Evolutionary conservation across 2,113 vertebrate species (phyloP), one percentile per base, ranked within the genome.

Genomic region (Dasyornis broadbenti): DNA sequence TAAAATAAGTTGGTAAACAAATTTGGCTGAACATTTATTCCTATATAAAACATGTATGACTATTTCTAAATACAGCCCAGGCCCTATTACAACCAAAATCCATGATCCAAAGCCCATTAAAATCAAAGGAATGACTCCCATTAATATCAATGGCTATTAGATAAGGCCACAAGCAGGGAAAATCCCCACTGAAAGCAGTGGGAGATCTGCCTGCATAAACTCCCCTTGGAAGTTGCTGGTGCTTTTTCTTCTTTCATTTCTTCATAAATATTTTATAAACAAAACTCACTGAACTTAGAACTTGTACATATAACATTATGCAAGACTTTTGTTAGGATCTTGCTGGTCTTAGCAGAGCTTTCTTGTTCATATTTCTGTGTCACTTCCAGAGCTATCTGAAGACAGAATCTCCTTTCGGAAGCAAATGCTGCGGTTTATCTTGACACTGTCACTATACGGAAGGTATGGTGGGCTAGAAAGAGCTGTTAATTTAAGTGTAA

Each of bases 401-500:
- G 81, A 82, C 44, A 93, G 83, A 82, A 90, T 92, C 95, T 96
- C 86, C 89, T 97, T 94, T 95, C 88, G 94, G 95, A 96, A 95
- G 72, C 53, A 85, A 87, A 80, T n/a, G 49, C 33, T 20, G 10
- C 73, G 68, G 75, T 94, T 89, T 93, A 83, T 96, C 91, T 90
- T 91, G 84, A 61, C 1, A 0, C 6, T 56, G 30, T 86, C 80
- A 72, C 56, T 96, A 10, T 42, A 80, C 1, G 6, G 57, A 96
- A 96, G 59, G 49, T 66, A 69, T 12, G 10, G 56, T 82, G 90
- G 91, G 89, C 79, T 86, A 91, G 85, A 95, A 97, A 94, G 68
- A 96, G 75, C 71, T 96, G 91, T 79, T 94, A 88, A 81, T 94
- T 94, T 89, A 53, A 95, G 86, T 69, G 61, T 59, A 96, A 89